Evolutionary conservation across 1,140 invertebrate species (phyloP), one percentile per base, ranked within the genome.

Genomic region (Rhagoletis pomonella): DNA sequence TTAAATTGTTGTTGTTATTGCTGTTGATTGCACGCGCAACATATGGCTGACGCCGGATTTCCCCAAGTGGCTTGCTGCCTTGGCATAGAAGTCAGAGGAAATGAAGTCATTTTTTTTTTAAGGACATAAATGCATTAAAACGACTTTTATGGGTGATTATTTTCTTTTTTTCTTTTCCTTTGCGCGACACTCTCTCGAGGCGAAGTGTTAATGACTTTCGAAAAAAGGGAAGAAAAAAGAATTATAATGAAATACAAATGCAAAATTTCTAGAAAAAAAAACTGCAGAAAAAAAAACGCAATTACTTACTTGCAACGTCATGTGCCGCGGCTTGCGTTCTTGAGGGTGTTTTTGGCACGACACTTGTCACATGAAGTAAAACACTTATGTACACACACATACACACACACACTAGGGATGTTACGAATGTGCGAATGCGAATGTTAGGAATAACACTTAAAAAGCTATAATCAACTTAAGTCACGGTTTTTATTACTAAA

Each of bases 71-170:
- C 64, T 29, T 4, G 6, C 17, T 4, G 6, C 17, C 39, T 67
- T 67, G 64, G n/a, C 4, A 39, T 39, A 67, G 6, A 67, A 67
- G 39, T 29, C 19, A 81, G 73, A 50, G 73, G 47, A 81, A 81
- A 29, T 81, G 73, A 55, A 55, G 47, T 81, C 2, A 67, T 81
- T 47, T 81, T 81, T 29, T 29, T 81, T 81, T 12, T 47, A 81
- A 81, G 73, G 73, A 81, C 73, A 81, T 55, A 81, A 81, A 81
- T n/a, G 73, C 47, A 55, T 81, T 73, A 47, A 47, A 81, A n/a
- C n/a, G 73, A 50, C 44, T 58, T 47, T 81, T 55, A 81, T 73
- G 67, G 39, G 67, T 39, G 3, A 73, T 17, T 73, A 17, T 47
- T 10, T 47, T 73, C 10, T 47, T 42, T 73, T 73, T 47, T 12